These are phyloP conservation scores for Synergus umbraculus DNA, from an alignment of 2,888 invertebrate species.

Conservation along the genomic window DNA sequence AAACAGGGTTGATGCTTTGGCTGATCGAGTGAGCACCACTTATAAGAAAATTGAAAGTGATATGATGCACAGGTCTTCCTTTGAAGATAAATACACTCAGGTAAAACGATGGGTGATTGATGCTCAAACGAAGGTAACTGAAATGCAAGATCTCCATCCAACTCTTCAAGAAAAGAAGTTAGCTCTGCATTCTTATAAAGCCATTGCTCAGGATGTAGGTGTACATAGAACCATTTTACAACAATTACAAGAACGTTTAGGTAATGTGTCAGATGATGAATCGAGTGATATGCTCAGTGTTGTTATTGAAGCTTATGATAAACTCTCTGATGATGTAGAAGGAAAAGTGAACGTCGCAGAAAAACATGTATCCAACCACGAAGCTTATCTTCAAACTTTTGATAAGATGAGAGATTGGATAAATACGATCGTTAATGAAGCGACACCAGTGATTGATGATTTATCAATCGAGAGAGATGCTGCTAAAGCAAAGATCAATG, in stretches of 20 bases:
- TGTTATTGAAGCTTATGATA: constrained; percentile 86
- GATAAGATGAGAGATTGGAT: constrained; percentile 92
- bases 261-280: constrained; percentile 88
- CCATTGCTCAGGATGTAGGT: constrained; percentile 90
- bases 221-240: constrained; percentile 91
- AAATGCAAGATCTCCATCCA: constrained; percentile 85
- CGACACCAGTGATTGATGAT: constrained; percentile 86
- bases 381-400: constrained; percentile 88
- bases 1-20: constrained; percentile 89
- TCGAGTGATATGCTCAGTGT: constrained; percentile 86
- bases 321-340: constrained; percentile 83
- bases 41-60: constrained; percentile 93
- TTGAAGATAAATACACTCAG: constrained; percentile 94
- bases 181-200: constrained; percentile 88
- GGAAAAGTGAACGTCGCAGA: constrained; percentile 84
- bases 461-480: constrained; percentile 88
- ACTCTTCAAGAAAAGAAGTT: constrained; percentile 93
- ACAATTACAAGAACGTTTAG: constrained; percentile 90
- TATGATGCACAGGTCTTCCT: constrained; percentile 93
- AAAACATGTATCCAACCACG: constrained; percentile 88
- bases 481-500: constrained; percentile 85
- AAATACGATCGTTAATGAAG: constrained; percentile 88
- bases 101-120: constrained; percentile 90
- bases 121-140: constrained; percentile 85
- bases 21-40: constrained; percentile 90